Evolutionary conservation across 2,797 vertebrate genomes (phyloP), one percentile per base, ranked within the genome.

Genomic region (Hippocampus kuda): DNA sequence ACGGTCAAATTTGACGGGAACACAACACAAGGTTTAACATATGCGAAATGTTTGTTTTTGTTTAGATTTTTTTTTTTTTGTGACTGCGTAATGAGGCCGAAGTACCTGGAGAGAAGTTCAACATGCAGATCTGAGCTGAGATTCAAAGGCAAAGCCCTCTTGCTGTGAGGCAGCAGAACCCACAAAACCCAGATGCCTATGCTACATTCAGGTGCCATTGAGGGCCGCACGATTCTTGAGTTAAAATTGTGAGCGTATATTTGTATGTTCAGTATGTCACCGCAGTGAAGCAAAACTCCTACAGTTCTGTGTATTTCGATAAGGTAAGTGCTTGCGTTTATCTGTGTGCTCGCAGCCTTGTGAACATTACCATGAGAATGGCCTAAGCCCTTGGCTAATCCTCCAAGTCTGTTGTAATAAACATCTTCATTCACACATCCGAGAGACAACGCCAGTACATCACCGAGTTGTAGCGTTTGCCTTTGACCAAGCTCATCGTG

Each of bases 381-480:
- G 94, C 93, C 94, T 95, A 95, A 95, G 93, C 94, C 83, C 76
- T 91, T 89, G 78, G 80, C 94, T 98, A 98, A 98, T 98, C 95
- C 94, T 89, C 93, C 89, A 74, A 81, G 83, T 84, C 83, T 83
- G 94, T 93, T 93, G 94, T 95, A 97, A 94, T 94, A 94, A 88
- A 96, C 93, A 92, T 97, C 96, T 98, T 96, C 94, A 97, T 97
- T 95, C 93, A 84, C 90, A 92, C 93, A 92, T 90, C 89, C 76
- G 87, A 90, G 76, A 76, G 74, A 75, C 75, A 49, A 75, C 76
- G 26, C 4, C 12, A 79, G 79, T 73, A 41, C 70, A 66, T 73
- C 74, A 69, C 68, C 76, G 11, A 66, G 65, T n/a, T 41, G 27
- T 12, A 11, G 10, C 30, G 16, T 22, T 22, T 24, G n/a, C 27